Percentiles rank a stretch among this genome's conserved stretches.
Conservation (phyloP, 2,113 vertebrate genomes). For the Sceloporus undulatus region DNA sequence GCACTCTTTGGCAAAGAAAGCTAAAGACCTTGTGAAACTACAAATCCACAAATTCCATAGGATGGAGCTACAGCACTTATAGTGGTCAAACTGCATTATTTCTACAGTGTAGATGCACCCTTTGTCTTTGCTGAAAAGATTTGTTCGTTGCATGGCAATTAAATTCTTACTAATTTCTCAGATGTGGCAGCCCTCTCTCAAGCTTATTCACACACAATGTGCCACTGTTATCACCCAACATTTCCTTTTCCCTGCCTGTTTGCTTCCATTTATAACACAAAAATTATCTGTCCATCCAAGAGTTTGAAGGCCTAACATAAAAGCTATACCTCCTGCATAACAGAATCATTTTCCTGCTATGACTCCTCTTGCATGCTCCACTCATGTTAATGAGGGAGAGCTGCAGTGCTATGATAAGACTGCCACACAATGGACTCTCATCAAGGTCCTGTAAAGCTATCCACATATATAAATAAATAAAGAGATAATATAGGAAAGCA, state of each 20-base stretch:
- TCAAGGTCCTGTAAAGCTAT: background rate
- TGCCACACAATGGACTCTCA: background rate
- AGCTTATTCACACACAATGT: background rate
- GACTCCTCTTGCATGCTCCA: background rate
- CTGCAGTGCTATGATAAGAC: background rate
- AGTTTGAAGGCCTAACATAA: slow-evolving; percentile 36
- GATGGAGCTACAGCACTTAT: too few relatives aligned
- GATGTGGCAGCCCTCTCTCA: slow-evolving; percentile 1
- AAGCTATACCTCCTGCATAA: background rate
- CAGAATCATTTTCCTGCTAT: slow-evolving; percentile 9
- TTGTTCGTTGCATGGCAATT: background rate
- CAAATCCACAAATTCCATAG: too few relatives aligned
- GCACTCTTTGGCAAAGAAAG: too few relatives aligned
- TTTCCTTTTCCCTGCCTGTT: slow-evolving; percentile 31
- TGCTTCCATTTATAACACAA: slow-evolving; percentile 31
- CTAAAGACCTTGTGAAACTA: too few relatives aligned
- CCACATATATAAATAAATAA: slow-evolving; percentile 28
- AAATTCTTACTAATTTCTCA: slow-evolving; percentile 8
- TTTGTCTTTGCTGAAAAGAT: too few relatives aligned
- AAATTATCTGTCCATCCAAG: slow-evolving; percentile 28
- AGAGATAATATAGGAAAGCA: slow-evolving; percentile 27
- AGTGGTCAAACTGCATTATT: too few relatives aligned
- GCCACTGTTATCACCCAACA: slow-evolving; percentile 18
- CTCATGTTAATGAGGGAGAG: slow-evolving; percentile 22
- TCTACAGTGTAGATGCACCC: too few relatives aligned